A percentile compares a stretch with the other conserved stretches of the same genome.
Conservation (phyloP, 2,888 invertebrate species). For the Elmis aenea region DNA sequence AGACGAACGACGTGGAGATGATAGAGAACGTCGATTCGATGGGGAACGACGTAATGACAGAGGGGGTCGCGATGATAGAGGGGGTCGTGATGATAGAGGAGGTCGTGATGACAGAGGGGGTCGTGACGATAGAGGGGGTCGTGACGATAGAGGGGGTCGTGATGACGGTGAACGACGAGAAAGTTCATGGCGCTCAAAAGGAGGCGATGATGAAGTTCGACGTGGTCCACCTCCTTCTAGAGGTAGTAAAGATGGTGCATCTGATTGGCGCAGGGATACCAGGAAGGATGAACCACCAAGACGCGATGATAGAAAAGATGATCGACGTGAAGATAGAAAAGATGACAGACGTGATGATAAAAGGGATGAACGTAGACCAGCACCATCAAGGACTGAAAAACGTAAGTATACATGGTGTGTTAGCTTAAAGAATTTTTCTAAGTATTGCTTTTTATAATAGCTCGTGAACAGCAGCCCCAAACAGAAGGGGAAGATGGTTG, state of each 20-base stretch:
- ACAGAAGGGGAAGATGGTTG: slow-evolving; percentile 27
- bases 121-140: slow-evolving; percentile 17
- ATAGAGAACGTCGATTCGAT: slow-evolving; percentile 16
- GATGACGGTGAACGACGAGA: background rate
- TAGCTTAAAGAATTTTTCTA: too few relatives aligned
- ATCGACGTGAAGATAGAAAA: slow-evolving; percentile 7
- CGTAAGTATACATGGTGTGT: too few relatives aligned
- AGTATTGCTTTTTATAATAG: slow-evolving; percentile 14
- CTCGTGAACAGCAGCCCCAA: slow-evolving; percentile 20
- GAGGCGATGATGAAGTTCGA: slow-evolving; percentile 12
- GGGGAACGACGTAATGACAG: slow-evolving; percentile 13
- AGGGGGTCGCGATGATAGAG: slow-evolving; percentile 8
- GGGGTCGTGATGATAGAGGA: slow-evolving; percentile 7
- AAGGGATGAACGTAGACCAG: slow-evolving; percentile 13
- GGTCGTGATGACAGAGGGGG: slow-evolving; percentile 7
- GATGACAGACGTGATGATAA: slow-evolving; percentile 11
- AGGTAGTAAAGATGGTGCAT: slow-evolving; percentile 11
- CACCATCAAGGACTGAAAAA: slow-evolving; percentile 33
- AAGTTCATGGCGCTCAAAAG: slow-evolving; percentile 10
- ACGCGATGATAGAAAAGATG: slow-evolving; percentile 10
- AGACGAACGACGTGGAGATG: slow-evolving; percentile 12
- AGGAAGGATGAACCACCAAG: slow-evolving; percentile 15
- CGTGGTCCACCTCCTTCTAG: slow-evolving; percentile 7
- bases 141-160: slow-evolving; percentile 15
- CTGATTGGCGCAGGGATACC: slow-evolving; percentile 14